Base-by-base conservation (phyloP, 2,113 vertebrate genomes). In the Perca schrenkii region DNA sequence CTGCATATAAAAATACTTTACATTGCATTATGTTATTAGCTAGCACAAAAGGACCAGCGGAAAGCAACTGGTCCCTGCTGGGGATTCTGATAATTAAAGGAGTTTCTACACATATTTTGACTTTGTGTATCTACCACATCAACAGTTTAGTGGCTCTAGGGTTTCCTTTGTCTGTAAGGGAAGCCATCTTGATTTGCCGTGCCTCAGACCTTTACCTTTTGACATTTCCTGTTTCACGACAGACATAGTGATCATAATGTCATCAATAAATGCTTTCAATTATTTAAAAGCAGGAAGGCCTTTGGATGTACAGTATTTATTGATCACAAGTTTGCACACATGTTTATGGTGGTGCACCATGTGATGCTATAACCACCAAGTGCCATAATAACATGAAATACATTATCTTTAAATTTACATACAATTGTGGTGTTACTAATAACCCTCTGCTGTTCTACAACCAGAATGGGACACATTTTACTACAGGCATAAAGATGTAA, bases 161-260 rank as follows among this genome's bases (percentile, higher is more conserved):
- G 54, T 46, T 74, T 80, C 6, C 31, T 70, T 60, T 60, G 10
- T 72, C 34, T 63, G 16, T 16, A 34, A 60, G 25, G 53, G 53
- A 54, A 49, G 19, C 54, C 43, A 53, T 86, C 31, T 78, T 75
- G 72, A 5, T 65, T 77, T 40, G 2, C 16, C 52, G 2, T 47
- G 11, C 28, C n/a, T 49, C 25, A 50, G 70, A 79, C 28, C 52
- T 82, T 87, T 61, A 82, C 72, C 72, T 85, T 79, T 62, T 70
- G 43, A 47, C 52, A 73, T 21, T 25, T 13, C 43, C 53, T 12
- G 3, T 77, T 84, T 82, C 47, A 56, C 10, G n/a, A n/a, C 28
- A 34, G 31, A 63, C 14, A 64, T 11, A 19, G 57, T 17, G 22
- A 53, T 47, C 15, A 74, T 43, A 28, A 46, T 60, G 14, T 14